Evolutionary conservation across 2,113 vertebrate genomes (phyloP), one percentile per base, ranked within the genome.

Genomic region (Tupaia chinensis): DNA sequence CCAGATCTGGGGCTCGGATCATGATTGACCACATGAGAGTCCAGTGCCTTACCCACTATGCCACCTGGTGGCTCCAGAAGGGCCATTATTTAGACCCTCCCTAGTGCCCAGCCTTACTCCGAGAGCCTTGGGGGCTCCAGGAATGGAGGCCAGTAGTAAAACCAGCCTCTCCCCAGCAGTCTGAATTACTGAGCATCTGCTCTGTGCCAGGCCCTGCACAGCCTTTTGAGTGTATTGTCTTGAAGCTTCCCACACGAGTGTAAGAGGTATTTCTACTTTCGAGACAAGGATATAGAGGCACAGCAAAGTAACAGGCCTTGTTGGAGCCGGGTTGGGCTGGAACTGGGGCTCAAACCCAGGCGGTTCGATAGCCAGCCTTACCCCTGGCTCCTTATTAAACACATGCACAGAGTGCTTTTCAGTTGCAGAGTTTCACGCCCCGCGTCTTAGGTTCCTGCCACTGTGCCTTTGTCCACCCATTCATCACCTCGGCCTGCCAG

Each of bases 401-500:
- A 9, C 87, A n/a, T 0, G 0, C 0, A 17, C 53, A 8, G 3
- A 20, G 44, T 2, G 13, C 53, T 23, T 81, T 16, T 14, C 23
- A 19, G 54, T 80, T 76, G n/a, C 1, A 7, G 32, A n/a, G 58
- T 17, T 54, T 60, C 25, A 3, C 15, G 0, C 6, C 53, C 63
- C 25, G 54, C 65, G 15, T 27, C 34, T 83, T 65, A 4, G 32
- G 34, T 1, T 72, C 13, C 13, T 54, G 54, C 29, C 85, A 27
- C 9, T 9, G 9, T 79, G 56, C 25, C 85, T 58, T 23, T 23
- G 23, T 25, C 65, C 12, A 14, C 13, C 17, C 61, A 2, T 2
- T 56, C 61, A 2, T 2, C 44, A 25, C 54, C 25, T 86, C 60
- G 10, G 34, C 82, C 58, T 19, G 22, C 20, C 65, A n/a, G 34